Conservation (phyloP, 2,113 vertebrate genomes). For the Eulacestoma nigropectus region DNA sequence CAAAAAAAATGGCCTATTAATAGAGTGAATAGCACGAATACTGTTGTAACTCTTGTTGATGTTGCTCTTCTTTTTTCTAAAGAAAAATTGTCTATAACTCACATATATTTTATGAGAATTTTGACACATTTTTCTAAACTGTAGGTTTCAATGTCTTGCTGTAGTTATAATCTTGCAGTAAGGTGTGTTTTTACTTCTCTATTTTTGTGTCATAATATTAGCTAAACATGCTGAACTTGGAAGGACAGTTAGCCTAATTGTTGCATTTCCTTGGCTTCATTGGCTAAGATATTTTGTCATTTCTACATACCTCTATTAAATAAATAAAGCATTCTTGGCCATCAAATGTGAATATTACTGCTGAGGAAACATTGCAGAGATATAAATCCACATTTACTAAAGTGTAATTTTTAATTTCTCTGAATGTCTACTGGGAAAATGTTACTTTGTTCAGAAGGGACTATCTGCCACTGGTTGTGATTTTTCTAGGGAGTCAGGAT, state of each 20-base stretch:
- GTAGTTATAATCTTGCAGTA: background rate
- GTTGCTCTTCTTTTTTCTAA: background rate
- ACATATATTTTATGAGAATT: background rate
- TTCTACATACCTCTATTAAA: background rate
- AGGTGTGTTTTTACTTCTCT: background rate
- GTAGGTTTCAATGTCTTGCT: background rate
- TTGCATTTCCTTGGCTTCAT: background rate
- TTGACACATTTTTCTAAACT: background rate
- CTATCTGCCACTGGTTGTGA: background rate
- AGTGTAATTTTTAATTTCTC: background rate
- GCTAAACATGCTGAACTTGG: background rate
- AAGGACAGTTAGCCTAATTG: background rate
- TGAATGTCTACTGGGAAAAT: background rate
- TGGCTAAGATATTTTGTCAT: background rate
- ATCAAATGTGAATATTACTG: background rate
- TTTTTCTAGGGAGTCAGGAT: background rate
- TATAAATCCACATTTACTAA: background rate
- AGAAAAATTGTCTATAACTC: background rate
- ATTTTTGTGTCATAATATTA: background rate
- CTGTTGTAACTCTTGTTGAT: background rate
- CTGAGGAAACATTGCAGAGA: background rate
- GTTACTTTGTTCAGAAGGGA: background rate
- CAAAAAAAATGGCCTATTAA: background rate
- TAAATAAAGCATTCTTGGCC: background rate
- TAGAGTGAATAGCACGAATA: background rate